Evolutionary conservation across 2,113 vertebrate species (phyloP), one percentile per base, ranked within the genome.

Genomic region (Erpornis zantholeuca): DNA sequence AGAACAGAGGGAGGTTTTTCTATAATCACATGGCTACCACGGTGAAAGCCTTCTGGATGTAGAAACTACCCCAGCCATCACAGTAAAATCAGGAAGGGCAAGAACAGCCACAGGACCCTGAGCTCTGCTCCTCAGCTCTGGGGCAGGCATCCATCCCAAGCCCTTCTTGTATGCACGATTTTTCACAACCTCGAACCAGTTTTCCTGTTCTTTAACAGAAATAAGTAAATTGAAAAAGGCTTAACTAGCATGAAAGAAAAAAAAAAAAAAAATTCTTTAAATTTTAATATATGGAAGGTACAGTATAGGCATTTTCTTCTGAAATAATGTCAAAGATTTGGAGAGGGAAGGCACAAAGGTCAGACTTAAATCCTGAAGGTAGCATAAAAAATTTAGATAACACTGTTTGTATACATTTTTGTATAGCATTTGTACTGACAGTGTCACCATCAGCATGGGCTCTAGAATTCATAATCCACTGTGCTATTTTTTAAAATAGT

Each of bases 401-500:
- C 61, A 90, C 50, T 68, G 57, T 77, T 85, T 64, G 60, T 33
- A 25, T 78, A 44, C n/a, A 57, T 90, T 94, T 96, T 86, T 80
- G 22, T 59, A 47, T 17, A 81, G 64, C 59, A 20, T 33, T 92
- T 90, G 88, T 78, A 91, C 95, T 87, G 57, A 88, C 91, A 96
- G 47, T 54, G 82, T 75, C 65, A 85, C 86, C 82, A 49, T 82
- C 87, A 56, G 71, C 65, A 64, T 7, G 28, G 75, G 47, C 65
- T 87, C 81, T 19, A 33, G 82, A 86, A 95, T 93, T 91, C 65
- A 91, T 93, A 86, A 95, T 64, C 86, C 25, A 57, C 21, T 36
- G 25, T 36, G 83, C 85, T 86, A 82, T 97, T 97, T 92, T 79
- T 96, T 94, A 75, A 85, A 91, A 96, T 70, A 97, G 90, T 97